Evolutionary conservation across 2,113 vertebrate species (phyloP), one percentile per base, ranked within the genome.

Genomic region (Sinocyclocheilus anophthalmus): DNA sequence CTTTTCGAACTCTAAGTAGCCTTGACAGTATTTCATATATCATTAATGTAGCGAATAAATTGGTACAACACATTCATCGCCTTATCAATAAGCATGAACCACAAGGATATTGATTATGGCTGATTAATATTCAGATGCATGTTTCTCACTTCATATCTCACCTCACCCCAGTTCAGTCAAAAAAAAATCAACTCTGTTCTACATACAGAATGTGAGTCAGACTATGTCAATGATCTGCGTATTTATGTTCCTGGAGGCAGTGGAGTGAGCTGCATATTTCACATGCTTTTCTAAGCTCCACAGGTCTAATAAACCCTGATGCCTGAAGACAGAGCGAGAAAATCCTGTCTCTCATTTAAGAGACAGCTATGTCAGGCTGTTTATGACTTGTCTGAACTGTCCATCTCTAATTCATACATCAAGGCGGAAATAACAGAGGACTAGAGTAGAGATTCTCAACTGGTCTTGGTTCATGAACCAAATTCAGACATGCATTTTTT

Each of bases 361-460:
- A 75, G 72, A 45, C 72, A 45, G 72, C 39, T 75, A 39, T 45
- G 22, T n/a, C 9, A 45, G 39, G 11, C 37, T n/a, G 39, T 39
- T 70, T 70, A 39, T 70, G 67, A 39, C 33, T 70, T 33, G 33
- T 70, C 30, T 18, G 3, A 70, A 37, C 16, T 70, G 33, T 70
- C 67, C 67, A 39, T 39, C 67, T 39, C 67, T 70, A 70, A 70
- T 70, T 39, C 33, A 70, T 33, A 70, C 67, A 70, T 70, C 67
- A 70, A 39, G 13, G 33, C 39, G 9, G 8, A 70, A 70, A 39
- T 70, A 70, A 70, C 1, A 0, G 7, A 37, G 18, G 67, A 37
- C 16, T 18, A 70, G 8, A 70, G 33, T 8, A 20, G 30, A 11
- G 16, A 0, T 37, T 70, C 8, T 18, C 16, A 37, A 18, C 16